Evolutionary conservation across 2,888 invertebrate species (phyloP).

Genomic region (Nowickia ferox): DNA sequence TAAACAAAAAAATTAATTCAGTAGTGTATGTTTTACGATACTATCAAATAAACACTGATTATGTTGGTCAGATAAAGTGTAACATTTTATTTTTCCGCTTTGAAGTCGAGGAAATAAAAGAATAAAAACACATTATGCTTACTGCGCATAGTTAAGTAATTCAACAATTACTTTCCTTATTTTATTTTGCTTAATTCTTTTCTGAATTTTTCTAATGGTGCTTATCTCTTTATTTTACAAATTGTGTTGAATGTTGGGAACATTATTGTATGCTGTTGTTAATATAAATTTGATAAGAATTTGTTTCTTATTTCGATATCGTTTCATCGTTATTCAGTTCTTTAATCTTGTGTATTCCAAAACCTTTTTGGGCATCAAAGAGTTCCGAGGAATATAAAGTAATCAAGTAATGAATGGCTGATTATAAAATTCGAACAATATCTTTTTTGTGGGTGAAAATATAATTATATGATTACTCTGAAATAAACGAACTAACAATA

Average conservation of each 20-base stretch:
- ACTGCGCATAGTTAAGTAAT: conserved; percentile 42
- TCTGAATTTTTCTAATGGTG: conserved; percentile 42
- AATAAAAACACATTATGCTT: conserved; percentile 29
- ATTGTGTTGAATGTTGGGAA: conserved; percentile 47
- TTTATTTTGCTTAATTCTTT: conserved; percentile 10
- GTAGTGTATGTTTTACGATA: conserved; percentile 68
- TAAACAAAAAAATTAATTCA: background rate
- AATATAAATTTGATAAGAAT: conserved; percentile 56
- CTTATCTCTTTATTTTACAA: conserved; percentile 57
- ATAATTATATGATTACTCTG: background rate
- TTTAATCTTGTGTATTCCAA: background rate
- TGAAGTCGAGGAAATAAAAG: conserved; percentile 16
- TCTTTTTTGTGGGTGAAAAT: conserved; percentile 1
- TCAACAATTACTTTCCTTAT: conserved; percentile 36
- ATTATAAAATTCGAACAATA: conserved; percentile 19
- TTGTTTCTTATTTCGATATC: conserved; percentile 49
- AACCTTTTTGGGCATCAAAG: conserved; percentile 32
- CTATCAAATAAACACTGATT: conserved; percentile 76
- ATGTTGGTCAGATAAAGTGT: conserved; percentile 75
- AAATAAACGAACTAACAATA: background rate
- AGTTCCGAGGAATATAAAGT: background rate
- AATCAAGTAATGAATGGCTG: background rate
- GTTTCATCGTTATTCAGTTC: background rate
- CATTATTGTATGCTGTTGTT: conserved; percentile 47
- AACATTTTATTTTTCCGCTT: conserved; percentile 46